Base-by-base conservation (phyloP, 2,113 vertebrate genomes). In the Cyphomyrus discorhynchus region DNA sequence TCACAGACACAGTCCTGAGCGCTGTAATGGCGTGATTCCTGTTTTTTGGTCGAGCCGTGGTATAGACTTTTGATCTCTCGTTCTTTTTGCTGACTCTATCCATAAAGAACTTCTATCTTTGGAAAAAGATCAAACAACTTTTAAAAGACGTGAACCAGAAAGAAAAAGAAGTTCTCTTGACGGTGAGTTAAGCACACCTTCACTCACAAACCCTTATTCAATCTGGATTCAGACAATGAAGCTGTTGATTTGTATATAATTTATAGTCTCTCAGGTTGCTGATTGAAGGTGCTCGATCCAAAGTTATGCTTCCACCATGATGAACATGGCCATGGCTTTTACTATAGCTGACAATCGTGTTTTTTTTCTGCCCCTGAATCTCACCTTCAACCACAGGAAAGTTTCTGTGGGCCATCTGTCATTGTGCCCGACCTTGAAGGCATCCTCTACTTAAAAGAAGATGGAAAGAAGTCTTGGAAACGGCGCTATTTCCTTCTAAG, bases 381-480 rank as follows among this genome's bases (percentile, higher is more conserved):
- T 87, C 15, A 87, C 85, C 24, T 87, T n/a, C 49, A 35, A 46
- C 90, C 91, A 49, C 94, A 99, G 98, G 98, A 99, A 95, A 98
- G 97, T 94, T 99, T 99, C 95, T 98, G 98, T 58, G 98, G 98
- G 82, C 94, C 97, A 3, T 99, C 98, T 27, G 92, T 97, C 93
- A 96, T 98, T 89, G 98, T 99, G 82, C 98, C 98, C 10, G 98
- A 99, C 91, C 96, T 99, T 6, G 98, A 99, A 96, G 98, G 96
- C 49, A 94, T 96, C 88, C 97, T 99, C 92, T 95, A 97, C 95
- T 94, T 99, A 93, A 98, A 97, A 94, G 98, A 99, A 94, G 98
- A 99, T 66, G 98, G 98, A 87, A 99, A 98, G 93, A 99, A 98
- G 93, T 97, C 98, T 35, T 99, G 98, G 98, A 99, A 98, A 90